phyloP scores from a whole-genome alignment of 2,888 invertebrate species.

The Malacosoma neustria region DNA sequence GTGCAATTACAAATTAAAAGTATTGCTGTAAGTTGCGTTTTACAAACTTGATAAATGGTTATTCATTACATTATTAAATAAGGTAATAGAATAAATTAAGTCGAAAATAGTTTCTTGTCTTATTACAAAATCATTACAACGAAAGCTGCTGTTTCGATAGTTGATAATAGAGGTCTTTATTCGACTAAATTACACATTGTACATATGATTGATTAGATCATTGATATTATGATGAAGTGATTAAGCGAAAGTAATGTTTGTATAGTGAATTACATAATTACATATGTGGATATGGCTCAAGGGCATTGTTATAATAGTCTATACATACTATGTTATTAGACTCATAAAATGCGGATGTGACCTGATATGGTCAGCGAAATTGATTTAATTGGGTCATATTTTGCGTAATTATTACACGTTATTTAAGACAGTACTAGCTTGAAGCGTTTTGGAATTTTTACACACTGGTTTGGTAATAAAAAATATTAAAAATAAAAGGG shows the following conservation, averaged over 20 bases:
- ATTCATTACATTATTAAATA: too few relatives aligned
- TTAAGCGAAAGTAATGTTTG: constrained; percentile 12
- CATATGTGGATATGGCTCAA: background rate
- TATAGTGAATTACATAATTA: constrained; percentile 3
- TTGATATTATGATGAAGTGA: constrained; percentile 12
- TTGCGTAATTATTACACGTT: background rate
- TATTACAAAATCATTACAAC: background rate
- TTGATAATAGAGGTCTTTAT: constrained; percentile 10
- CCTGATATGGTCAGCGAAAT: background rate
- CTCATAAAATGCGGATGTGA: background rate
- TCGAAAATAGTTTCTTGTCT: too few relatives aligned
- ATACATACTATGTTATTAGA: background rate
- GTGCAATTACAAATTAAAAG: too few relatives aligned
- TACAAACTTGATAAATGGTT: too few relatives aligned
- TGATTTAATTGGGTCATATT: background rate
- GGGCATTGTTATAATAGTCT: background rate
- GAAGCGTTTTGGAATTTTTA: too few relatives aligned
- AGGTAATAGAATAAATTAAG: too few relatives aligned
- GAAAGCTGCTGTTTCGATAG: background rate
- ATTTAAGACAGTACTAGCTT: too few relatives aligned
- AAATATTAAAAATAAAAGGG: too few relatives aligned
- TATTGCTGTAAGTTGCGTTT: too few relatives aligned
- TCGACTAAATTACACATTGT: constrained; percentile 11
- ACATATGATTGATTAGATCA: constrained; percentile 9
- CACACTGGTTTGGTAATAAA: too few relatives aligned